These are phyloP conservation scores for Epinotia nisella DNA, from an alignment of 2,888 invertebrate genomes.

Conservation along the genomic window DNA sequence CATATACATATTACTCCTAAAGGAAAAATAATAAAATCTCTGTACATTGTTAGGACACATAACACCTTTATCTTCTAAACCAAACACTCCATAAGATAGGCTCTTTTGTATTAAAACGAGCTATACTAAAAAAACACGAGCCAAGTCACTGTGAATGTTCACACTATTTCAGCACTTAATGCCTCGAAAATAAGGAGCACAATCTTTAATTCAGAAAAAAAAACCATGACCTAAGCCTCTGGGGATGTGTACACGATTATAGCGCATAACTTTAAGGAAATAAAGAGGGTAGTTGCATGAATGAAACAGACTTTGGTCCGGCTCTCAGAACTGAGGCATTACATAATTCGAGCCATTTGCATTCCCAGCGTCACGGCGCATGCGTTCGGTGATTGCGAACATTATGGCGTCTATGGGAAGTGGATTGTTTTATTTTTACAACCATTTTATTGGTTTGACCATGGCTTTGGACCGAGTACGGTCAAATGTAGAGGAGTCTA, in stretches of 20 bases:
- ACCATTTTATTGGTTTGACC: conserved; percentile 25
- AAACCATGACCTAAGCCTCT: not conserved
- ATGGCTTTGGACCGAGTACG: conserved; percentile 8
- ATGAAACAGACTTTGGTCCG: not conserved
- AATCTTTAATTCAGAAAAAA: not conserved
- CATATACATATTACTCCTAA: not conserved
- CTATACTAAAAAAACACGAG: not conserved
- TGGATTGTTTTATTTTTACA: conserved; percentile 28
- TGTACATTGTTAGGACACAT: not conserved
- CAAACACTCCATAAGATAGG: not conserved
- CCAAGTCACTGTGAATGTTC: not conserved
- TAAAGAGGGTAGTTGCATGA: not conserved
- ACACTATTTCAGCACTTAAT: not conserved
- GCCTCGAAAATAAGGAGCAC: not conserved
- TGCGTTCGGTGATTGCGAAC: conserved; percentile 31
- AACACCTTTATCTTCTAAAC: not conserved
- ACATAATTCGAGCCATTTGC: conserved; percentile 26
- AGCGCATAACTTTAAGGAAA: not conserved
- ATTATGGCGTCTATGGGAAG: conserved; percentile 33
- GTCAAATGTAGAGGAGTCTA: not conserved
- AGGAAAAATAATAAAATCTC: not conserved
- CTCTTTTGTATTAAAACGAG: not conserved
- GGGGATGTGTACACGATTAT: not conserved
- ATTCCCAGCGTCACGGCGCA: conserved; percentile 35
- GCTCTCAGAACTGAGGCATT: conserved; percentile 2